Evolutionary conservation across 2,113 vertebrate species (phyloP).

Genomic region (Jaculus jaculus): DNA sequence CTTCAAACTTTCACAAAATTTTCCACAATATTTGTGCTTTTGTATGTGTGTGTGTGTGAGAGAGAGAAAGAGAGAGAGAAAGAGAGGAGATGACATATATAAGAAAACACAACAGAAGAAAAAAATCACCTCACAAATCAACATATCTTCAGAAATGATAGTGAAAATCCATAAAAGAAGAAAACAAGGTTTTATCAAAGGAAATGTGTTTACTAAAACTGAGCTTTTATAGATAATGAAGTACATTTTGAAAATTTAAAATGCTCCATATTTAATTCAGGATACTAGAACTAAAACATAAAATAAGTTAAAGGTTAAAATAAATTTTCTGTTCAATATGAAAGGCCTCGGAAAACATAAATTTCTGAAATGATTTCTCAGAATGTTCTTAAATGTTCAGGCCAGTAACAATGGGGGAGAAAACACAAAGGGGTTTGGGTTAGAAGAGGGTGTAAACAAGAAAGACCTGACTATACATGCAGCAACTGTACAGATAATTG

Average conservation of each 20-base stretch:
- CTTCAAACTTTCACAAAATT: background rate
- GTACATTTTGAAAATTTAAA: background rate
- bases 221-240: rapidly evolving
- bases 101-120: no score
- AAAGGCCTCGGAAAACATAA: background rate
- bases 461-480: background rate
- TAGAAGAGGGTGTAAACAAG: background rate
- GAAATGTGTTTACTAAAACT: background rate
- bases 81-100: background rate
- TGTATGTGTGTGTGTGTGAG: no score
- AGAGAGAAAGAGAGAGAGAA: background rate
- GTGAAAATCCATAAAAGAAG: background rate
- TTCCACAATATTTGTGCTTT: background rate
- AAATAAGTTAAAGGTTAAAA: background rate
- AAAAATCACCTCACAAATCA: background rate
- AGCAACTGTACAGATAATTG: background rate
- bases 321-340: background rate
- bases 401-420: background rate
- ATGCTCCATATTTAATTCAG: background rate
- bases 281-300: background rate
- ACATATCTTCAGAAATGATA: background rate
- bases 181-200: background rate
- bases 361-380: background rate
- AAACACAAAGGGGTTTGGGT: background rate
- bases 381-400: background rate